Evolutionary conservation across 2,797 vertebrate genomes (phyloP), one percentile per base, ranked within the genome.

Genomic region (Hoplostethus mediterraneus): DNA sequence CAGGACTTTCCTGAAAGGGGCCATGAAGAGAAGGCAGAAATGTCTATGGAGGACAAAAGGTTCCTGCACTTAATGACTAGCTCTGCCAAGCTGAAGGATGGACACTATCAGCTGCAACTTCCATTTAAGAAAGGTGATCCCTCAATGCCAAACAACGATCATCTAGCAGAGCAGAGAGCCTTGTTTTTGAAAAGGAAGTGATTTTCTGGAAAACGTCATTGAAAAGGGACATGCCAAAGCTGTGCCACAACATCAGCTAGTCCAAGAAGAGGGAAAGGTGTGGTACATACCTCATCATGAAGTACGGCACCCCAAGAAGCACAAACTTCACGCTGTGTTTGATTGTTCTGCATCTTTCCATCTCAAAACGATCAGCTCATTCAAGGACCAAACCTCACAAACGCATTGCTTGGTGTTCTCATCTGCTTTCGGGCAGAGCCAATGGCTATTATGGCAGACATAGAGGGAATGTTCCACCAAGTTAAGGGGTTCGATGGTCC

Each of bases 381-480:
- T 1, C 56, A 52, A 52, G 47, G 67, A 3, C 56, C 56, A 21
- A 33, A 69, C 30, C 16, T 69, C 6, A 33, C 56, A 4, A 69
- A 60, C 11, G 17, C 52, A 9, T 25, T 67, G 17, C 6, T 33
- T 4, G 53, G 64, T 9, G 64, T 56, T 6, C 28, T 57, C 3
- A 38, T 47, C 33, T 1, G 25, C 1, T 30, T 67, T 57, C 14
- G 2, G 2, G 16, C 17, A 2, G 47, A 69, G 12, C 47, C 21
- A 6, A 11, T 58, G 25, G 57, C 57, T 4, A 4, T 69, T 12
- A 60, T 56, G 33, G 56, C 57, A 51, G 47, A 69, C 44, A 60
- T 38, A n/a, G 57, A 70, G 31, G 57, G 33, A 33, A 70, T 45
- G 67, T 70, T 14, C 28, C 47, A 49, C 17, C 56, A 48, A 53